These are phyloP conservation scores for Eristalis arbustorum DNA, from an alignment of 2,888 invertebrate genomes.

Conservation along the genomic window DNA sequence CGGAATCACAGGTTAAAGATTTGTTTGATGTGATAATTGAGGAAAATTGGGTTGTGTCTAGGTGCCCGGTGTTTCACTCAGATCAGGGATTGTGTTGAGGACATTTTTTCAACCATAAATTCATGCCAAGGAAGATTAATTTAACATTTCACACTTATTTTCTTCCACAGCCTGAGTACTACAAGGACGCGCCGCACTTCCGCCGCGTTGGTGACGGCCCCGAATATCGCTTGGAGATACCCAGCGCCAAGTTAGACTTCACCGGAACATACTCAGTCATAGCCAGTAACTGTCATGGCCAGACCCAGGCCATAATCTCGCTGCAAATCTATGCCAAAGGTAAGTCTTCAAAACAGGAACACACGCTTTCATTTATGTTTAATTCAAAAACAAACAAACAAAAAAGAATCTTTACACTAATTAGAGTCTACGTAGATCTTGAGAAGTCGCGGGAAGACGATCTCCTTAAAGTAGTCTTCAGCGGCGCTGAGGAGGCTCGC, in stretches of 20 bases:
- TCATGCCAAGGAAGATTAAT: neutral
- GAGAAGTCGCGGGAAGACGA: constrained; percentile 76
- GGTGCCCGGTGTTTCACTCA: constrained; percentile 8
- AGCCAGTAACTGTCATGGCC: constrained; percentile 90
- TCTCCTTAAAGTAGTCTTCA: constrained; percentile 78
- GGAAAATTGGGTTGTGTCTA: constrained; percentile 26
- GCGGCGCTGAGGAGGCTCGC: constrained; percentile 76
- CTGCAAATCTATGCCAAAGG: constrained; percentile 92
- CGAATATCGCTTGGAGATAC: constrained; percentile 91
- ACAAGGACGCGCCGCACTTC: constrained; percentile 92
- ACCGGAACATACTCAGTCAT: constrained; percentile 93
- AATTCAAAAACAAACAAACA: neutral
- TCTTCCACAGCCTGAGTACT: constrained; percentile 88
- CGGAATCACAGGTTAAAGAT: constrained; percentile 46
- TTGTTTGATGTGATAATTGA: constrained; percentile 53
- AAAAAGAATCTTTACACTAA: constrained; percentile 26
- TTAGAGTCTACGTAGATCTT: constrained; percentile 74
- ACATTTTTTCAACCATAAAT: neutral
- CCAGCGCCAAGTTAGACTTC: constrained; percentile 91
- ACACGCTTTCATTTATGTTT: neutral
- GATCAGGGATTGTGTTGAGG: no score
- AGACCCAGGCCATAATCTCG: constrained; percentile 92
- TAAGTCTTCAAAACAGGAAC: constrained; percentile 76
- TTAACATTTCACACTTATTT: neutral
- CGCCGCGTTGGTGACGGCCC: constrained; percentile 87